Conservation (phyloP, 2,888 invertebrate genomes). For the Busseola fusca region DNA sequence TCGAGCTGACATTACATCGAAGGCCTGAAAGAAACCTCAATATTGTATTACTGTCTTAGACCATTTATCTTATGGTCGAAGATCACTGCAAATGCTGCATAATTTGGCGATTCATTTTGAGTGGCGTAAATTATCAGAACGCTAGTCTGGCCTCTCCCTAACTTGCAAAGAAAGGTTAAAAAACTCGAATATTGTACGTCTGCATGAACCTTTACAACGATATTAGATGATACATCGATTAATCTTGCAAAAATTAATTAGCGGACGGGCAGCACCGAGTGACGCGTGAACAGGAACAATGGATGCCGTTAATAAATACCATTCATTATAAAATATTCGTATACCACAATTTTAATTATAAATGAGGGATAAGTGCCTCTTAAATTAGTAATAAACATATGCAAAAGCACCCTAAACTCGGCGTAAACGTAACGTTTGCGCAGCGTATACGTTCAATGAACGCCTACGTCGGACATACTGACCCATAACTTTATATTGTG, state of each 20-base stretch:
- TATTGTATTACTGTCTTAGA: neutral
- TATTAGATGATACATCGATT: constrained; percentile 61
- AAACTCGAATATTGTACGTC: constrained; percentile 12
- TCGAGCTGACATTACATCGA: neutral
- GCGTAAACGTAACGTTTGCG: neutral
- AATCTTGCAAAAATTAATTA: constrained; percentile 67
- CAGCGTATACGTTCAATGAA: neutral
- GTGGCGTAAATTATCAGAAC: neutral
- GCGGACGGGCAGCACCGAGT: constrained; percentile 45
- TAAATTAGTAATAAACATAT: neutral
- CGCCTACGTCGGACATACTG: neutral
- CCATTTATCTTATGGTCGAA: no score
- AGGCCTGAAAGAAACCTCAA: neutral
- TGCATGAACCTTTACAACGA: constrained; percentile 36
- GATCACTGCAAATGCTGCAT: no score
- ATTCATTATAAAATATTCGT: constrained; percentile 50
- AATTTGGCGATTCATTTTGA: neutral
- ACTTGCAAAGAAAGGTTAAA: neutral
- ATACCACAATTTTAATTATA: constrained; percentile 26
- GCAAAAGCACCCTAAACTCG: neutral
- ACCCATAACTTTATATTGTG: no score
- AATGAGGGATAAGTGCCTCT: neutral
- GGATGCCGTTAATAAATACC: constrained; percentile 50
- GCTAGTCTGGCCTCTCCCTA: neutral
- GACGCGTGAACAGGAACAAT: constrained; percentile 57